Evolutionary conservation across 2,797 vertebrate genomes (phyloP), one percentile per base, ranked within the genome.

Genomic region (Mastacembelus armatus): DNA sequence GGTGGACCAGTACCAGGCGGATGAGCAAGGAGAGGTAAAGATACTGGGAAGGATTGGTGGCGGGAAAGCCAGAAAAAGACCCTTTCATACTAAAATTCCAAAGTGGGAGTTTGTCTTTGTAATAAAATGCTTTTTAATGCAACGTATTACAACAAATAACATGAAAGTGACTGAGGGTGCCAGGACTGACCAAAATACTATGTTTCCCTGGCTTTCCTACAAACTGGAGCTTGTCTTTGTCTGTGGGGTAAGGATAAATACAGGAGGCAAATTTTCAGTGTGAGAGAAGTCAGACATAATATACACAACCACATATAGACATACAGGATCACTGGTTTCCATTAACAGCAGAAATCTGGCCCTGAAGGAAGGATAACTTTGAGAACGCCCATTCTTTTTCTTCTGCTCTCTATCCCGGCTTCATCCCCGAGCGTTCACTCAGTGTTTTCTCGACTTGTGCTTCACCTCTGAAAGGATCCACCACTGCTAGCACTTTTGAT

Each of bases 401-500:
- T 27, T n/a, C n/a, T n/a, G n/a, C 24, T 40, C 1, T 0, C 44
- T 24, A 63, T 56, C 49, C 16, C 55, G 24, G 22, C 58, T 60
- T 40, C 14, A 32, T 48, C 42, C 36, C 24, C 36, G 47, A 58
- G 26, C 39, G 43, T 22, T 59, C 2, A 18, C 44, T 61, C 9
- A 47, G 47, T 69, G 63, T 63, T 73, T 59, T 61, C 18, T 45
- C 19, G 44, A 58, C 66, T 71, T 74, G 26, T 29, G 27, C 44
- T 47, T 35, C 35, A 24, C 0, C 62, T 38, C 16, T 26, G 3
- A 55, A 9, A 45, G 3, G 27, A 65, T 51, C 21, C 5, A 12
- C 21, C 26, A 0, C 29, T 1, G 4, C 27, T 2, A 30, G 56
- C 50, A 77, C 39, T 24, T 55, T 10, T 40, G 71, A 74, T 5